Conservation (phyloP, 1,140 invertebrate genomes). For the Aphelinus atriplicis region DNA sequence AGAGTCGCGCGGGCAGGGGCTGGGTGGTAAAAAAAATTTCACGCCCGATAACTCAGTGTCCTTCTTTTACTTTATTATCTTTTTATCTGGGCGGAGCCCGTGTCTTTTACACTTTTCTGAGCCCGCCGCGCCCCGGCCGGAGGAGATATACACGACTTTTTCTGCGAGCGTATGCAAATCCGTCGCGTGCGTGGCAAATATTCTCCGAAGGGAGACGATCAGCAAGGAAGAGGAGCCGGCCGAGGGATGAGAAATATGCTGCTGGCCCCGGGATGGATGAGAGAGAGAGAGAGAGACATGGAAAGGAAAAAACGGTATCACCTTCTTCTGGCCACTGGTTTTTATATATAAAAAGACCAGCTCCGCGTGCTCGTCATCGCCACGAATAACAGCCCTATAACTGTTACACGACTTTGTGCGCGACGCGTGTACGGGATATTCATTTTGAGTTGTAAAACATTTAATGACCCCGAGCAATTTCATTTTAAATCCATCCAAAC, state of each 20-base stretch:
- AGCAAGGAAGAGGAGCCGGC: conserved; percentile 28
- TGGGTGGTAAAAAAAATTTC: conserved; percentile 22
- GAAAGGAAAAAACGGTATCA: conserved; percentile 45
- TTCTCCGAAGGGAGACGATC: conserved; percentile 6
- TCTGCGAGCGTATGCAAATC: conserved; percentile 51
- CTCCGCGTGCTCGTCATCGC: conserved; percentile 16
- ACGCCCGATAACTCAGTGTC: conserved; percentile 33
- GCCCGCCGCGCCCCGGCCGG: neutral
- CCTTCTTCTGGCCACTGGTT: conserved; percentile 43
- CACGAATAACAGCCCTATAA: conserved; percentile 35
- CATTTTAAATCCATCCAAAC: too few species aligned
- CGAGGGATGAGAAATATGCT: conserved; percentile 25
- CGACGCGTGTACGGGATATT: conserved; percentile 12
- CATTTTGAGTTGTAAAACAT: neutral
- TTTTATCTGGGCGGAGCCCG: conserved; percentile 25
- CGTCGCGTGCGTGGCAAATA: conserved; percentile 45
- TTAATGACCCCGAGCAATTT: too few species aligned
- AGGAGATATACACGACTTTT: conserved; percentile 26
- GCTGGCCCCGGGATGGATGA: neutral
- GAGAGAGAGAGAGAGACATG: conserved; percentile 4
- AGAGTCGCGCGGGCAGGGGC: neutral
- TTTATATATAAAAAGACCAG: conserved; percentile 46
- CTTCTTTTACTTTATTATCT: conserved; percentile 41
- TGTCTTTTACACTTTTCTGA: conserved; percentile 34
- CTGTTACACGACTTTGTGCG: neutral